Evolutionary conservation across 2,888 invertebrate species (phyloP).

Genomic region (Ditula angustiorana): DNA sequence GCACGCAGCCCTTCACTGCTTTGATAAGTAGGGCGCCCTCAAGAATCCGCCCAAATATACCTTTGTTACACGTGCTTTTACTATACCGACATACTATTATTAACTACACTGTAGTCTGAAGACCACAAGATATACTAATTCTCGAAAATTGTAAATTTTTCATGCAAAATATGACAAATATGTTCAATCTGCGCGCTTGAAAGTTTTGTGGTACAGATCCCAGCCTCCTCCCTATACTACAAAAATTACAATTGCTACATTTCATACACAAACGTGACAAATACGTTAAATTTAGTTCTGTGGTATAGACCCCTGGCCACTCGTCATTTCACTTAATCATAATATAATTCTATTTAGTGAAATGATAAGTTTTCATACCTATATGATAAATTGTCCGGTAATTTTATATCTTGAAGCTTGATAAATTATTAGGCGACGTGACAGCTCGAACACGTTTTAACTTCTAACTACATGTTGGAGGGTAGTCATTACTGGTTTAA

Average conservation of each 20-base stretch:
- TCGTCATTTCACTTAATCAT: background rate
- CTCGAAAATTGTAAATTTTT: too few species aligned
- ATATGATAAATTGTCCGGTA: background rate
- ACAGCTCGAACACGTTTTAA: constrained; percentile 7
- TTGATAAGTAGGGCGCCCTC: constrained; percentile 38
- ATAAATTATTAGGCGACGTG: background rate
- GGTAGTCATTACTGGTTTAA: constrained; percentile 16
- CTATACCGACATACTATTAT: constrained; percentile 14
- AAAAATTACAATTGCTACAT: too few species aligned
- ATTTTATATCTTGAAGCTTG: background rate
- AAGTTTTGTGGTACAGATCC: too few species aligned
- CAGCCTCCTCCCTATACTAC: too few species aligned
- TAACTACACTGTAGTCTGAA: background rate
- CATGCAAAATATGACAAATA: too few species aligned
- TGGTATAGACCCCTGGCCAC: too few species aligned
- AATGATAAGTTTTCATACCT: background rate
- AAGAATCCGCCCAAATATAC: constrained; percentile 28
- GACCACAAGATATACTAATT: too few species aligned
- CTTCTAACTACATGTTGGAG: constrained; percentile 13
- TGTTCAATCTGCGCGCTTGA: too few species aligned
- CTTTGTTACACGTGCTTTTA: constrained; percentile 34
- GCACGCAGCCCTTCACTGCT: constrained; percentile 36
- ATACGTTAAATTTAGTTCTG: too few species aligned
- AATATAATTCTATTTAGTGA: background rate
- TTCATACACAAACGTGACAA: too few species aligned